phyloP scores from a whole-genome alignment of 2,888 invertebrate genomes.

The Drosophila setosimentum region DNA sequence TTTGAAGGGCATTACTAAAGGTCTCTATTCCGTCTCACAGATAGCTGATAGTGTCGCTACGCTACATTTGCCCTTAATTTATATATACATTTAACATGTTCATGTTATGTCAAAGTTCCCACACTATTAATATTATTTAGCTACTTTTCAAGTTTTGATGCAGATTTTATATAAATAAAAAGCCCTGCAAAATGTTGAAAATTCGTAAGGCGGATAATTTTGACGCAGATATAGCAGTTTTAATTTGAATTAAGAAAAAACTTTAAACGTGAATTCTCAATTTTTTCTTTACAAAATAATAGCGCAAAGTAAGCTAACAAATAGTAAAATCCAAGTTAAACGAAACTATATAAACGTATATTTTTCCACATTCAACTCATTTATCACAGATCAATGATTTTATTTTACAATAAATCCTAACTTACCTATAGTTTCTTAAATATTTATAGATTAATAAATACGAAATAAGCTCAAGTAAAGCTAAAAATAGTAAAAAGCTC shows the following conservation, averaged over 20 bases:
- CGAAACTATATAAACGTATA: background rate
- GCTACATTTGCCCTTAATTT: too few relatives aligned
- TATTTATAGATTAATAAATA: background rate
- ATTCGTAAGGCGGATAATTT: too few relatives aligned
- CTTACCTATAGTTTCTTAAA: background rate
- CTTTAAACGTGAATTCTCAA: background rate
- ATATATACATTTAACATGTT: too few relatives aligned
- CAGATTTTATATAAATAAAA: too few relatives aligned
- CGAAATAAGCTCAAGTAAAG: background rate
- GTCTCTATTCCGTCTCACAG: background rate
- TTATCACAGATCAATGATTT: background rate
- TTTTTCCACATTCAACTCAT: background rate
- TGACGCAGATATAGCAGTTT: too few relatives aligned
- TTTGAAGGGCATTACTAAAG: too few relatives aligned
- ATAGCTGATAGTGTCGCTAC: background rate
- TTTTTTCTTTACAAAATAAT: too few relatives aligned
- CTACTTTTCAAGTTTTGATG: too few relatives aligned
- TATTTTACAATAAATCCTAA: background rate
- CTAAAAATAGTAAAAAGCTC: slow-evolving; percentile 9
- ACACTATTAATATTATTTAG: too few relatives aligned
- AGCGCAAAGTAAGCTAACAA: too few relatives aligned
- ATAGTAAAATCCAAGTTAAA: background rate
- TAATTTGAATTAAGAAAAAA: background rate
- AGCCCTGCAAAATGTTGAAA: too few relatives aligned
- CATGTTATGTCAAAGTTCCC: too few relatives aligned